Evolutionary conservation across 2,888 invertebrate genomes (phyloP).

Genomic region (Trissolcus japonicus): DNA sequence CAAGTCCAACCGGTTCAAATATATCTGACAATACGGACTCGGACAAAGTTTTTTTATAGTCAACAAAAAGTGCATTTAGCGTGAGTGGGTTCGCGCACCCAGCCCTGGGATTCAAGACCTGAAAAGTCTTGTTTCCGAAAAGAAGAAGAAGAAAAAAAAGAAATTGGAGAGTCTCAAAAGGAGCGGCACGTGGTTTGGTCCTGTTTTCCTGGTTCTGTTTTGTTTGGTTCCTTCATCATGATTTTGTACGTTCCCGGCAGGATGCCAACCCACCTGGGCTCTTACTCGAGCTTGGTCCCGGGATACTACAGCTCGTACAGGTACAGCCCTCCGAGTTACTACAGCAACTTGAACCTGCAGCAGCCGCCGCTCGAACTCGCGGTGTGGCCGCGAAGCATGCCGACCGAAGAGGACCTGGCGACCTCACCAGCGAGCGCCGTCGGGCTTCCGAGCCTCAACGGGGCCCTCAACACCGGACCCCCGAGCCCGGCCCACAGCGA

Average conservation of each 20-base stretch:
- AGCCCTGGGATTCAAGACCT: constrained; percentile 69
- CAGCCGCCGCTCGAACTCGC: constrained; percentile 69
- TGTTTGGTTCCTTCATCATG: constrained; percentile 60
- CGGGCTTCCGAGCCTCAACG: constrained; percentile 64
- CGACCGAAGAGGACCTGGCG: constrained; percentile 72
- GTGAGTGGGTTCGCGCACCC: constrained; percentile 48
- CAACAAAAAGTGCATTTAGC: constrained; percentile 40
- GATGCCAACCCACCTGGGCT: constrained; percentile 74
- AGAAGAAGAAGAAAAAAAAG: no score
- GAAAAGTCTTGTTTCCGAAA: constrained; percentile 72
- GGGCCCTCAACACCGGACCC: constrained; percentile 65
- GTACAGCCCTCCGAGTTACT: constrained; percentile 61
- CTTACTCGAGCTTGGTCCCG: constrained; percentile 72
- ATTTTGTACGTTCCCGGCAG: constrained; percentile 76
- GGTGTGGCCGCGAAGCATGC: constrained; percentile 74
- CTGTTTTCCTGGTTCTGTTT: neutral
- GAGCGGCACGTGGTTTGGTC: constrained; percentile 20
- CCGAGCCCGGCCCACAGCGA: constrained; percentile 74
- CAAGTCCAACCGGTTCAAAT: constrained; percentile 76
- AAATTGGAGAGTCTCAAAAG: neutral
- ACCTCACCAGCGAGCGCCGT: constrained; percentile 62
- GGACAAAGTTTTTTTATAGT: constrained; percentile 69
- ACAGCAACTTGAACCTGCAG: constrained; percentile 62
- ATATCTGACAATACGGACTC: constrained; percentile 76
- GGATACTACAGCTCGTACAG: constrained; percentile 69